A percentile compares a stretch with the other conserved stretches of the same genome.
Evolutionary conservation across 2,797 vertebrate genomes (phyloP).

Genomic region (Molothrus aeneus): DNA sequence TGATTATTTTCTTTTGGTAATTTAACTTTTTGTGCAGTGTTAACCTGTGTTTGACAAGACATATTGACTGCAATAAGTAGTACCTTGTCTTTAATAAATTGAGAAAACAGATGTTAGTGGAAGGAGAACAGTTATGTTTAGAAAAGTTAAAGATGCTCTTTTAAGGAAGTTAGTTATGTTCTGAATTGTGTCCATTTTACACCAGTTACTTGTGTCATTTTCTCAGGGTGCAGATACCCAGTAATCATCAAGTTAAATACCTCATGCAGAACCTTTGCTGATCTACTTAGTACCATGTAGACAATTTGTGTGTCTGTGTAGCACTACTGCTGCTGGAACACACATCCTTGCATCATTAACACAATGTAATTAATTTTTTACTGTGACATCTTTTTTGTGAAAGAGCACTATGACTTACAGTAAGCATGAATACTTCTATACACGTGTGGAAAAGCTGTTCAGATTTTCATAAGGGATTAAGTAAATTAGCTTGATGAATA

Average conservation of each 20-base stretch:
- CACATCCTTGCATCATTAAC: neutral
- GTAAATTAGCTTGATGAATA: neutral
- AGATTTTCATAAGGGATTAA: neutral
- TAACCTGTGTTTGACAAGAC: neutral
- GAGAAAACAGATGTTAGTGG: neutral
- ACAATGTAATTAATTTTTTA: neutral
- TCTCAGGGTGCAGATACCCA: rapidly evolving
- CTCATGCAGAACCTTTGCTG: neutral
- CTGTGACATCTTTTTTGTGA: neutral
- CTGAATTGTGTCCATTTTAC: rapidly evolving
- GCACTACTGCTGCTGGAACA: neutral
- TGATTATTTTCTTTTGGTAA: neutral
- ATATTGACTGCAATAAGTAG: neutral
- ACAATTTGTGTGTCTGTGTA: neutral
- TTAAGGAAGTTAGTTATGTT: neutral
- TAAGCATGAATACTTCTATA: neutral
- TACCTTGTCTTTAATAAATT: neutral
- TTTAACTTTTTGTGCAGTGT: neutral
- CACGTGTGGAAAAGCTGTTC: neutral
- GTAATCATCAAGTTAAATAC: neutral
- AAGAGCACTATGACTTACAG: neutral
- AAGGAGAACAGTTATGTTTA: neutral
- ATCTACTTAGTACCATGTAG: neutral
- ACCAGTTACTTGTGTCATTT: neutral
- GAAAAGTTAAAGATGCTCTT: neutral